These are phyloP conservation scores for Pseudorhiza aurosa DNA, from an alignment of 30 jellyfish, hydroid and myxozoan species.

Conservation along the genomic window DNA sequence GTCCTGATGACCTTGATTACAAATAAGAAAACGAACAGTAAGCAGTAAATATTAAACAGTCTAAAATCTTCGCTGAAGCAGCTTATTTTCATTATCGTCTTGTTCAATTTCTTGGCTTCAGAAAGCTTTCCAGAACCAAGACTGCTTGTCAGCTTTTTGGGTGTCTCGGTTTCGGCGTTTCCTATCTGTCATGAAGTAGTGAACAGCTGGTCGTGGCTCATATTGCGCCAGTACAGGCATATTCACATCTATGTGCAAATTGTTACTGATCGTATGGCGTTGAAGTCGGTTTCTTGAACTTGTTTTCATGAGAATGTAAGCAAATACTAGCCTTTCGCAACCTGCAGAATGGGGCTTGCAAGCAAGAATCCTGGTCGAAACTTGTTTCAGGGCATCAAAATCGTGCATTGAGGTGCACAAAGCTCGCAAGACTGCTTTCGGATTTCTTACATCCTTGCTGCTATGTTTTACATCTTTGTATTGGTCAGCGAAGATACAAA, in stretches of 20 bases:
- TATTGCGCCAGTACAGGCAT: conserved; percentile 43
- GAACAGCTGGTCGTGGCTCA: conserved; percentile 48
- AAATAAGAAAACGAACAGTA: not conserved
- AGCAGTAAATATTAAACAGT: not conserved
- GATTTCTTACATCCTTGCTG: conserved; percentile 53
- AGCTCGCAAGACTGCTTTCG: conserved; percentile 49
- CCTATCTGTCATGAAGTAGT: conserved; percentile 43
- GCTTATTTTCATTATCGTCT: conserved; percentile 5
- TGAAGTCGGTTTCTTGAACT: conserved; percentile 49
- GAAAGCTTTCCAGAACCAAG: conserved; percentile 1
- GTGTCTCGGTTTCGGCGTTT: conserved; percentile 40
- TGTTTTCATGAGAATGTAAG: conserved; percentile 41
- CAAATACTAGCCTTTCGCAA: conserved; percentile 49
- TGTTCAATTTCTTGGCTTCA: conserved; percentile 14
- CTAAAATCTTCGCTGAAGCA: not conserved
- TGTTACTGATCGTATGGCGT: conserved; percentile 24
- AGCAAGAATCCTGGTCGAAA: conserved; percentile 41
- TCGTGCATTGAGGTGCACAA: too few relatives aligned
- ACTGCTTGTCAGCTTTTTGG: not conserved
- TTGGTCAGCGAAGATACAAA: conserved; percentile 39
- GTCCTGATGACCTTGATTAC: not conserved
- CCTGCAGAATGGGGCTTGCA: conserved; percentile 63
- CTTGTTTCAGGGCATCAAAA: too few relatives aligned
- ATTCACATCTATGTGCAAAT: conserved; percentile 6
- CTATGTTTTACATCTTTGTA: conserved; percentile 48